A percentile compares a stretch with the other conserved stretches of the same genome.
phyloP scores from a whole-genome alignment of 2,113 vertebrate species.

The Leucoraja erinaceus region DNA sequence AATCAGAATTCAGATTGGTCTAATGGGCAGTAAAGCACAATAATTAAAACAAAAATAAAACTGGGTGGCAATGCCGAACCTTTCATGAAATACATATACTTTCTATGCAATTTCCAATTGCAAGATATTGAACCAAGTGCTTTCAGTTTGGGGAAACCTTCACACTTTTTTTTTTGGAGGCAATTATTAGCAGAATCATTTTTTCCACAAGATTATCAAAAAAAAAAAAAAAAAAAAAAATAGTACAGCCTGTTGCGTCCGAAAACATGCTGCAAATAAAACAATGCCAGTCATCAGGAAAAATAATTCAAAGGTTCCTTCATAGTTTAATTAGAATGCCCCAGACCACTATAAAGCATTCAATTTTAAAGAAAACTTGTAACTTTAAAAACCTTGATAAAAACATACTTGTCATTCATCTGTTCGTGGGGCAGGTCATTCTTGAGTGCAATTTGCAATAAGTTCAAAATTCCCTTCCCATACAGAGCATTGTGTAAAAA shows the following conservation, averaged over 20 bases:
- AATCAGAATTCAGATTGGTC: neutral
- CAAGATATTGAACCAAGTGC: slow-evolving; percentile 8
- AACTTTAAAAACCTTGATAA: slow-evolving; percentile 33
- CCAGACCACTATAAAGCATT: slow-evolving; percentile 29
- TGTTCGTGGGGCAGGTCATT: neutral
- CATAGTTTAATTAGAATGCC: slow-evolving; percentile 17
- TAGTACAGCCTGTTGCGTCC: slow-evolving; percentile 1
- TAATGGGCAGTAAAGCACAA: neutral
- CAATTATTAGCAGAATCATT: neutral
- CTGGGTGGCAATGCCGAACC: neutral
- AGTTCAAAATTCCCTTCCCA: slow-evolving; percentile 28
- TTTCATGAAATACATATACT: neutral
- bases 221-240: slow-evolving; percentile 10
- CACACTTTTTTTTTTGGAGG: slow-evolving; percentile 24
- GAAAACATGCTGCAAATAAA: slow-evolving; percentile 33
- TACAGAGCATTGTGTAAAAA: neutral
- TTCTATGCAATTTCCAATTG: slow-evolving; percentile 15
- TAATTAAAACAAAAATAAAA: neutral
- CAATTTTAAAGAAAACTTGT: slow-evolving; percentile 33
- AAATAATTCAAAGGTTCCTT: slow-evolving; percentile 26
- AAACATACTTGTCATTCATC: slow-evolving; percentile 31
- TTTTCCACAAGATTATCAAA: slow-evolving; percentile 14
- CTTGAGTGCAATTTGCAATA: slow-evolving; percentile 19
- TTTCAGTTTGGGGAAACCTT: slow-evolving; percentile 12
- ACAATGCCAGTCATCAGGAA: slow-evolving; percentile 18